phyloP scores from a whole-genome alignment of 2,113 vertebrate species.

The Amblyornis subalaris region DNA sequence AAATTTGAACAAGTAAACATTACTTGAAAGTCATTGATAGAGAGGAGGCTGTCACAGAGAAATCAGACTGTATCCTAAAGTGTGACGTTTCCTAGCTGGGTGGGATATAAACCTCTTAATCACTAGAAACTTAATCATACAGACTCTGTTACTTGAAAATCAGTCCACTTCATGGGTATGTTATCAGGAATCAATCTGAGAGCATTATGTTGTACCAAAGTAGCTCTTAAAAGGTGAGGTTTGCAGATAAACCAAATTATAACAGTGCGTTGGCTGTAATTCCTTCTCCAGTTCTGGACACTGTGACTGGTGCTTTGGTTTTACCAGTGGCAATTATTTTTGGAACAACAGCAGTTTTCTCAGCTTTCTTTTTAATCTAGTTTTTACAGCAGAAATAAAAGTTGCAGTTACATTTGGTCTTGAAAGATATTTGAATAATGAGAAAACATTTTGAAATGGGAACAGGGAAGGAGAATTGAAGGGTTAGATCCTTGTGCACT shows the following conservation, averaged over 20 bases:
- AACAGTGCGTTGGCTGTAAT: conserved; percentile 25
- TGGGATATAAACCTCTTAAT: neutral
- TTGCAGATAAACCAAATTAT: conserved; percentile 8
- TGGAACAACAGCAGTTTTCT: conserved; percentile 44
- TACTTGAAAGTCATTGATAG: neutral
- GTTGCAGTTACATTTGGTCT: neutral
- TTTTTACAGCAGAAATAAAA: conserved; percentile 38
- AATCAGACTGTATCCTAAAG: neutral
- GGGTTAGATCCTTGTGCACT: neutral
- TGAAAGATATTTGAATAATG: neutral
- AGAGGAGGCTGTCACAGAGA: neutral
- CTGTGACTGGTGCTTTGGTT: conserved; percentile 28
- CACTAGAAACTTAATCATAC: neutral
- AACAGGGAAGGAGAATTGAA: neutral
- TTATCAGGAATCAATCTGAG: neutral
- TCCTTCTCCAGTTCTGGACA: conserved; percentile 70
- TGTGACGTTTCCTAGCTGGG: neutral
- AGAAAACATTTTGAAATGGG: neutral
- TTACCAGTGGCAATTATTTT: conserved; percentile 33
- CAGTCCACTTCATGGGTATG: neutral
- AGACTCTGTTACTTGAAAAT: neutral
- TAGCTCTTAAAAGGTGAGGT: neutral
- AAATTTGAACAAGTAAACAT: neutral
- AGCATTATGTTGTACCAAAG: neutral
- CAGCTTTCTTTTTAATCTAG: conserved; percentile 59